Evolutionary conservation across 2,888 invertebrate genomes (phyloP).

Genomic region (Lottia scabra): DNA sequence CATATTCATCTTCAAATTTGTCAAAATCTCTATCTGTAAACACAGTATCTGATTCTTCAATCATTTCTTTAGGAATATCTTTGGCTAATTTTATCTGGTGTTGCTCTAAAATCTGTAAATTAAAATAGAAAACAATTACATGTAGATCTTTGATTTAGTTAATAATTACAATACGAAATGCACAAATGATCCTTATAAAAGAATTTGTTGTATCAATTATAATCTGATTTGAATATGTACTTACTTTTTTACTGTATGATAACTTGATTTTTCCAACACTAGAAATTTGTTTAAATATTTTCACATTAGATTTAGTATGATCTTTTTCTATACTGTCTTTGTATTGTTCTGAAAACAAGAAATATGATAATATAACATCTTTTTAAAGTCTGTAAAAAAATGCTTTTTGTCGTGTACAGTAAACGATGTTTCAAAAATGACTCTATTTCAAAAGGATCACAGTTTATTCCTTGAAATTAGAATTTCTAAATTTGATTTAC

Average conservation of each 20-base stretch:
- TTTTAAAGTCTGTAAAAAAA: no score
- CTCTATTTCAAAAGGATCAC: no score
- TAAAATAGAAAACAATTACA: no score
- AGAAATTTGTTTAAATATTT: constrained; percentile 27
- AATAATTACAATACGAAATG: no score
- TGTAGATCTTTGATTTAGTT: no score
- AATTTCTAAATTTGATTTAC: no score
- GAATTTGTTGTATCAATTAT: no score
- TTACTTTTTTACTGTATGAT: constrained; percentile 27
- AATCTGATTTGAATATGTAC: neutral
- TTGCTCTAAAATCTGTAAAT: constrained; percentile 41
- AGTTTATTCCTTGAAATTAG: no score
- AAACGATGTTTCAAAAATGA: no score
- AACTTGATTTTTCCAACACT: constrained; percentile 27
- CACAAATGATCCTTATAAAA: no score
- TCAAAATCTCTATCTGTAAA: constrained; percentile 53
- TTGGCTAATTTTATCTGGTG: constrained; percentile 24
- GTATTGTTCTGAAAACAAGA: constrained; percentile 27
- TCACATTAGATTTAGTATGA: constrained; percentile 30
- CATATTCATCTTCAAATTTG: constrained; percentile 50
- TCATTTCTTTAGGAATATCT: constrained; percentile 12
- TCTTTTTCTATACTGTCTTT: constrained; percentile 22
- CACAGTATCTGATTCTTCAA: constrained; percentile 30
- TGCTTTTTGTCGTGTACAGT: no score
- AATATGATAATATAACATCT: no score